Evolutionary conservation across 2,888 invertebrate species (phyloP).

Genomic region (Drosophila eohydei): DNA sequence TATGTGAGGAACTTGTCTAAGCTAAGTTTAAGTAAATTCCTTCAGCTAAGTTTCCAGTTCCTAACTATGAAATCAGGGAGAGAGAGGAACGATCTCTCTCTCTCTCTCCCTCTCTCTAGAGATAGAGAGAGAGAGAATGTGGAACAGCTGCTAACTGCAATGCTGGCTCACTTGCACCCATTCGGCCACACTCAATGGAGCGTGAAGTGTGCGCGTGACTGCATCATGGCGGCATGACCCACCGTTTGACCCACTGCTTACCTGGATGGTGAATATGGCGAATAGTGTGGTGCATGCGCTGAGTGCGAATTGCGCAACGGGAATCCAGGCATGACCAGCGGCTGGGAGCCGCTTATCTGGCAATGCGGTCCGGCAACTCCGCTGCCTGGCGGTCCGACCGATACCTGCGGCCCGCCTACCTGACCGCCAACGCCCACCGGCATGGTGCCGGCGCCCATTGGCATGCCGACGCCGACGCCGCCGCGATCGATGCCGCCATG

Average conservation of each 20-base stretch:
- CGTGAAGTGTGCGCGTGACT: conserved; percentile 7
- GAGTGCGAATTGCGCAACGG: conserved; percentile 89
- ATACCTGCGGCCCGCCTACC: conserved; percentile 64
- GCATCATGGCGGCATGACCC: conserved; percentile 5
- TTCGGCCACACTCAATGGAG: conserved; percentile 17
- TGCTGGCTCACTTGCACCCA: background rate
- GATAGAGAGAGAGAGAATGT: too few relatives aligned
- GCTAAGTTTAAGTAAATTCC: too few relatives aligned
- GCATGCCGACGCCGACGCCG: conserved; percentile 72
- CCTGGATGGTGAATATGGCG: conserved; percentile 95
- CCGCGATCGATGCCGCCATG: conserved; percentile 84
- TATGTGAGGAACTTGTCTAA: too few relatives aligned
- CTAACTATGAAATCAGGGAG: too few relatives aligned
- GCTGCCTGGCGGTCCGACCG: conserved; percentile 53
- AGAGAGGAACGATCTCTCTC: too few relatives aligned
- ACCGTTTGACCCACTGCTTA: conserved; percentile 58
- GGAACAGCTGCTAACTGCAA: background rate
- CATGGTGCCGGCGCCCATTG: conserved; percentile 75
- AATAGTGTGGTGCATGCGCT: conserved; percentile 91
- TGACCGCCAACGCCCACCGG: conserved; percentile 70
- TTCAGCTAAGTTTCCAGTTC: too few relatives aligned
- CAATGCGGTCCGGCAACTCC: conserved; percentile 87
- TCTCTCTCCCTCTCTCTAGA: too few relatives aligned
- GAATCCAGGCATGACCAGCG: conserved; percentile 95
- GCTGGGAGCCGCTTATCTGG: conserved; percentile 89